Evolutionary conservation across 92 coral and sea anemone genomes (phyloP).

Genomic region (Anthopleura xanthogrammica): DNA sequence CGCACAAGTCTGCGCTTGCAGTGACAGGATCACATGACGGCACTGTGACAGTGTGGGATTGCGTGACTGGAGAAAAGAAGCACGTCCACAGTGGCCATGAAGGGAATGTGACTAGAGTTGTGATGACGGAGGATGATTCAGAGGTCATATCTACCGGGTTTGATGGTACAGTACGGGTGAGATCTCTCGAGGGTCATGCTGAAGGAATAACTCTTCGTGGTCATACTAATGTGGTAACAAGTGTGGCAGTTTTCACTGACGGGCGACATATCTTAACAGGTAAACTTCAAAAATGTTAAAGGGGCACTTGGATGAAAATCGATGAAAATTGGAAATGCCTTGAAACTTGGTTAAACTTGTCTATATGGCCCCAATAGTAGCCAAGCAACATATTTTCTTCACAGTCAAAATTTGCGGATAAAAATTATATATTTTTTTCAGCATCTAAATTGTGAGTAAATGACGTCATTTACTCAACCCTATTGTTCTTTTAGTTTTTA

Average conservation of each 20-base stretch:
- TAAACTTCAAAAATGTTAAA: not conserved
- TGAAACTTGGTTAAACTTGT: no score
- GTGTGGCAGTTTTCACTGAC: slow-evolving; percentile 45
- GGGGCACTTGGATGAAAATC: no score
- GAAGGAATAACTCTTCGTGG: slow-evolving; percentile 43
- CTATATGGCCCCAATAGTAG: no score
- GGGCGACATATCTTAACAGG: slow-evolving; percentile 44
- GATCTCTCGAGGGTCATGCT: slow-evolving; percentile 28
- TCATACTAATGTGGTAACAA: slow-evolving; percentile 58
- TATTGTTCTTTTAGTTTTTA: no score
- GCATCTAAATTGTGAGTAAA: no score
- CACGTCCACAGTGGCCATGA: slow-evolving; percentile 45
- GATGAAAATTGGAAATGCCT: no score
- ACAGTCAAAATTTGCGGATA: no score
- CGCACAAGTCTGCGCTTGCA: slow-evolving; percentile 45
- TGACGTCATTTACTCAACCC: no score
- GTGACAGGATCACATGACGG: slow-evolving; percentile 83
- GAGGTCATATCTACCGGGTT: slow-evolving; percentile 51
- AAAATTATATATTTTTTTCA: no score
- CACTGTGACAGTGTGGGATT: slow-evolving; percentile 62
- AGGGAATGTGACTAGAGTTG: slow-evolving; percentile 46
- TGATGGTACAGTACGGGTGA: slow-evolving; percentile 60
- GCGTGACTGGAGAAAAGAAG: slow-evolving; percentile 49
- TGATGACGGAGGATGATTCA: slow-evolving; percentile 46
- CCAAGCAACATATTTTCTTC: no score